Percentiles rank a stretch among this genome's conserved stretches.
These are phyloP conservation scores for Mola mola DNA, from an alignment of 2,113 vertebrate genomes.

Conservation along the genomic window DNA sequence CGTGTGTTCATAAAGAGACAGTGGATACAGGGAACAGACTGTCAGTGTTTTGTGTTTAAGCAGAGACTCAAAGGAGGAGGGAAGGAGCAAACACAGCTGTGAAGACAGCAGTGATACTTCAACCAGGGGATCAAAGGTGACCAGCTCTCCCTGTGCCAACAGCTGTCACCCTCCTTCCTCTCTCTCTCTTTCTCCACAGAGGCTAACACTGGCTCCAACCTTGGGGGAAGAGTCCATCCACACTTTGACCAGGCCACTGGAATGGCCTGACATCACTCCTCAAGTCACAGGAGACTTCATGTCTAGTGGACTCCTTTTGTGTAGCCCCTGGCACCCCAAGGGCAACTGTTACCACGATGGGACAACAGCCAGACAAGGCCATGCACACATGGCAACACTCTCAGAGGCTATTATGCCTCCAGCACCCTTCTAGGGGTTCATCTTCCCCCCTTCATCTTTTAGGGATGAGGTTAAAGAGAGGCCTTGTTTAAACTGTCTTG, in stretches of 20 bases:
- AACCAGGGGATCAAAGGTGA: conserved; percentile 69
- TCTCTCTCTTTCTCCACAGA: conserved; percentile 29
- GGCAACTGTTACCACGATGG: conserved; percentile 71
- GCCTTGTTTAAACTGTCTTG: conserved; percentile 51
- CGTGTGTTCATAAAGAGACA: conserved; percentile 19
- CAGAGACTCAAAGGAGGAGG: conserved; percentile 29
- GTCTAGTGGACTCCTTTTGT: conserved; percentile 42
- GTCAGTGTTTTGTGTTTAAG: conserved; percentile 40
- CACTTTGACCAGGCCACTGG: conserved; percentile 39
- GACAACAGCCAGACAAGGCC: conserved; percentile 64
- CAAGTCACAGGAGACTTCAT: conserved; percentile 44
- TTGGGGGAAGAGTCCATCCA: conserved; percentile 25
- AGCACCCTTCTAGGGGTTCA: conserved; percentile 52
- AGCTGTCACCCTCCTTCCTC: conserved; percentile 39
- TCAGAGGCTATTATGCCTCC: conserved; percentile 64
- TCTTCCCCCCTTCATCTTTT: conserved; percentile 71
- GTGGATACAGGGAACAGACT: conserved; percentile 28
- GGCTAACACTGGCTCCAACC: conserved; percentile 31
- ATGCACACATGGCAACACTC: conserved; percentile 78
- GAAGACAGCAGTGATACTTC: conserved; percentile 59
- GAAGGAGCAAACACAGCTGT: conserved; percentile 69
- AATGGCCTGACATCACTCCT: conserved; percentile 61
- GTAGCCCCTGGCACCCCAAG: conserved; percentile 48
- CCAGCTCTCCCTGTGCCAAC: conserved; percentile 43
- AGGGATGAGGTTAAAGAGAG: conserved; percentile 57